Conservation (phyloP, 2,888 invertebrate genomes). For the Poecilobothrus nobilitatus region DNA sequence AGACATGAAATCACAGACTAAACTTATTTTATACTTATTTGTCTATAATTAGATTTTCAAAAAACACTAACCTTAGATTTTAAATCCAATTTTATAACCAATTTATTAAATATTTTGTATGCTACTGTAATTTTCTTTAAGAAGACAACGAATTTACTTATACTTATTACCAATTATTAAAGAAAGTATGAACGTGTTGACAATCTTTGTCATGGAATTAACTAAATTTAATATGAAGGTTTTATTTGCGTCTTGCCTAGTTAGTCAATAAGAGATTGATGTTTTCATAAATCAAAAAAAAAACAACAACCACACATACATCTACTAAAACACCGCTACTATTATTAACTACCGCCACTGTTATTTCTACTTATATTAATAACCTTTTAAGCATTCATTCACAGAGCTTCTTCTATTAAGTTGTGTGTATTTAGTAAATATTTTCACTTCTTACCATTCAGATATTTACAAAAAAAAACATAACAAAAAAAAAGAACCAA, state of each 20-base stretch:
- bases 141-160: too few relatives aligned
- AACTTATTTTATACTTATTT: too few relatives aligned
- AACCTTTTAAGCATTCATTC: not conserved
- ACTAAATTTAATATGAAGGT: not conserved
- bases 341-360: not conserved
- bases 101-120: too few relatives aligned
- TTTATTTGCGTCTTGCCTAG: slow-evolving; percentile 5
- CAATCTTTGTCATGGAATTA: not conserved
- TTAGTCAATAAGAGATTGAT: slow-evolving; percentile 3
- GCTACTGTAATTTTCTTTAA: too few relatives aligned
- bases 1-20: too few relatives aligned
- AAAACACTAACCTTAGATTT: too few relatives aligned
- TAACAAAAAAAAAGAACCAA: not conserved
- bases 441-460: not conserved
- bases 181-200: not conserved
- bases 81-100: too few relatives aligned
- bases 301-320: not conserved
- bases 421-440: not conserved
- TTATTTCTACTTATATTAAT: not conserved
- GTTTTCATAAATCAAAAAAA: not conserved
- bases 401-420: not conserved
- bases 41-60: too few relatives aligned
- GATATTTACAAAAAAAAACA: too few relatives aligned
- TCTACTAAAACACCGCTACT: not conserved
- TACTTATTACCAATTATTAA: not conserved